Evolutionary conservation across 2,113 vertebrate species (phyloP), one percentile per base, ranked within the genome.

Genomic region (Myotis davidii): DNA sequence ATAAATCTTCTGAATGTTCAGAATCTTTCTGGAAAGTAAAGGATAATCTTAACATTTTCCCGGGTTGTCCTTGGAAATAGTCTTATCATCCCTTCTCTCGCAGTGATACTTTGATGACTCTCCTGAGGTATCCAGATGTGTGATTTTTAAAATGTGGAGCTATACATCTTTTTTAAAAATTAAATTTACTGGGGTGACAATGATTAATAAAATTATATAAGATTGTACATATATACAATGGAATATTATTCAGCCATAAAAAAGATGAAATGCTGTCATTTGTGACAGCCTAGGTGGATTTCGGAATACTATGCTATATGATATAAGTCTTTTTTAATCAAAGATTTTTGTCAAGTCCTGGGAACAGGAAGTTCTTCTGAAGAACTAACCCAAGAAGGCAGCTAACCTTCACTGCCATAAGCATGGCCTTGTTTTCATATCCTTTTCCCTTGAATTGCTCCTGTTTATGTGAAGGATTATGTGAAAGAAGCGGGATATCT

Each of bases 11-110:
- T 78, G n/a, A 39, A 50, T 65, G 1, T 56, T 92, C 45, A 87
- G 17, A 87, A 87, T 48, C 21, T 86, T 77, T 72, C n/a, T 78
- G 45, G 23, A 86, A 93, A 87, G n/a, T 67, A 42, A 86, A 87
- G n/a, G 48, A 13, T 50, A 20, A 65, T 76, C 67, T 25, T 52
- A n/a, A 82, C 32, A 69, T 69, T 85, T 89, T 70, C 74, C 39
- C 42, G 34, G 17, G 29, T 54, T 59, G 45, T 76, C 32, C 91
- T 92, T 77, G 42, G 48, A 89, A 90, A 90, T 18, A 69, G 23
- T 82, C 77, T 74, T 50, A 39, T 12, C 16, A 25, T 67, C 65
- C 61, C 27, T 61, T 83, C 21, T 72, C 27, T 61, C 56, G 11
- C 70, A 21, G 42, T 77, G 69, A 72, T 91, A 6, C 52, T 94